Conservation (phyloP, 2,797 vertebrate genomes). For the Esox lucius region DNA sequence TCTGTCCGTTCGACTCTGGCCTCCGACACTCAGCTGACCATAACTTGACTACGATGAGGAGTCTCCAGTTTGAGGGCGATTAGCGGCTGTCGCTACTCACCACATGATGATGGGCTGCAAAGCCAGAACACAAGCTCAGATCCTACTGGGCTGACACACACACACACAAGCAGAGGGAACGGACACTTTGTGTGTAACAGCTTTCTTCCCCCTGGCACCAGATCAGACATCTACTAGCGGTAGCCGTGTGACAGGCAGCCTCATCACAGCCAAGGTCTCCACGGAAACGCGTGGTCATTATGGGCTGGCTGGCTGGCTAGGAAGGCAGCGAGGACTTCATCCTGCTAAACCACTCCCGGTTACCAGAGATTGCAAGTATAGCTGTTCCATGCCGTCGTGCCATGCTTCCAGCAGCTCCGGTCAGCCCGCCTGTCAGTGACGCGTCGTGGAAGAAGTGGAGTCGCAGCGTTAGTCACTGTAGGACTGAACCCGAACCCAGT, state of each 20-base stretch:
- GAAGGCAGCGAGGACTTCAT: conserved; percentile 52
- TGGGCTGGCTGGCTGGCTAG: conserved; percentile 9
- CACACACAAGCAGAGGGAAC: neutral
- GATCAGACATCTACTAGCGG: conserved; percentile 35
- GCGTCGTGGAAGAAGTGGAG: conserved; percentile 47
- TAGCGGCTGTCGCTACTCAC: conserved; percentile 25
- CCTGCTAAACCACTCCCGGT: conserved; percentile 60
- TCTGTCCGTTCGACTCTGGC: conserved; percentile 12
- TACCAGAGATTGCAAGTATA: conserved; percentile 46
- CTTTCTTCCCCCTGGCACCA: conserved; percentile 19
- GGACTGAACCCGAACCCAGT: neutral
- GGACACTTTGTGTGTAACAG: neutral
- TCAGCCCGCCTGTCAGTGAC: conserved; percentile 61
- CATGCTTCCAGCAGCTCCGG: conserved; percentile 22
- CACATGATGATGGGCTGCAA: conserved; percentile 31
- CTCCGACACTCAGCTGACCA: neutral
- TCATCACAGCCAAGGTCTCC: neutral
- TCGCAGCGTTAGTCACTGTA: neutral
- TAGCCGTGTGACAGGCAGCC: conserved; percentile 25
- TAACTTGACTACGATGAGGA: conserved; percentile 3
- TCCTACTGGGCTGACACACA: conserved; percentile 8
- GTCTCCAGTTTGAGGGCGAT: conserved; percentile 23
- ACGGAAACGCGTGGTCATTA: conserved; percentile 12
- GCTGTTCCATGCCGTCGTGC: conserved; percentile 50
- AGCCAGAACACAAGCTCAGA: conserved; percentile 7